phyloP scores from a whole-genome alignment of 2,797 vertebrate species.

The Melanogrammus aeglefinus region DNA sequence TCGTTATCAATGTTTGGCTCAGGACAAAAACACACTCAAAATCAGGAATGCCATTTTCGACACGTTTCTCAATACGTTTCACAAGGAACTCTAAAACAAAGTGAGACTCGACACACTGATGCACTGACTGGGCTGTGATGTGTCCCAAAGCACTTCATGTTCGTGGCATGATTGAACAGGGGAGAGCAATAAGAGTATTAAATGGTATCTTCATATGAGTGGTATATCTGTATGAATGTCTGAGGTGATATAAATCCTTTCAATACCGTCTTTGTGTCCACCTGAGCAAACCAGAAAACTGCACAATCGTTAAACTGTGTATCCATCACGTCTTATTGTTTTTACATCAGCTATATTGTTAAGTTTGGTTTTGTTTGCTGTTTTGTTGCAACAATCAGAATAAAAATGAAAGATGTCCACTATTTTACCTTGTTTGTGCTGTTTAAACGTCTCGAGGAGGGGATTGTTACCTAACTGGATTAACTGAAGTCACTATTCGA shows the following conservation, averaged over 20 bases:
- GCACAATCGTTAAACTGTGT: neutral
- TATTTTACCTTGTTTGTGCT: neutral
- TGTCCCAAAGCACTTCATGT: neutral
- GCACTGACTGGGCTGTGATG: neutral
- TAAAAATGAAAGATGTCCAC: neutral
- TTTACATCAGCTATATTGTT: neutral
- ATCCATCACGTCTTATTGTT: neutral
- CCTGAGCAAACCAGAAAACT: neutral
- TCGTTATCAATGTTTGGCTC: neutral
- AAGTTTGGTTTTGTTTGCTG: neutral
- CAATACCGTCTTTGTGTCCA: neutral
- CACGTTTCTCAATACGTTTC: neutral
- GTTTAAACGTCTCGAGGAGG: neutral
- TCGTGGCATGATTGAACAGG: constrained; percentile 17
- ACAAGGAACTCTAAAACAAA: neutral
- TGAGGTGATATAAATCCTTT: neutral
- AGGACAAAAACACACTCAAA: neutral
- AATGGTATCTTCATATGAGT: constrained; percentile 34
- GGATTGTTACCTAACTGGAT: neutral
- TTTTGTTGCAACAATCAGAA: neutral
- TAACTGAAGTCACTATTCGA: neutral
- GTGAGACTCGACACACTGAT: neutral
- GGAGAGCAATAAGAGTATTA: constrained; percentile 54
- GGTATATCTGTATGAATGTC: constrained; percentile 27
- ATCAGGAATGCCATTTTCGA: neutral